Evolutionary conservation across 2,797 vertebrate genomes (phyloP), one percentile per base, ranked within the genome.

Genomic region (Gobionotothen gibberifrons): DNA sequence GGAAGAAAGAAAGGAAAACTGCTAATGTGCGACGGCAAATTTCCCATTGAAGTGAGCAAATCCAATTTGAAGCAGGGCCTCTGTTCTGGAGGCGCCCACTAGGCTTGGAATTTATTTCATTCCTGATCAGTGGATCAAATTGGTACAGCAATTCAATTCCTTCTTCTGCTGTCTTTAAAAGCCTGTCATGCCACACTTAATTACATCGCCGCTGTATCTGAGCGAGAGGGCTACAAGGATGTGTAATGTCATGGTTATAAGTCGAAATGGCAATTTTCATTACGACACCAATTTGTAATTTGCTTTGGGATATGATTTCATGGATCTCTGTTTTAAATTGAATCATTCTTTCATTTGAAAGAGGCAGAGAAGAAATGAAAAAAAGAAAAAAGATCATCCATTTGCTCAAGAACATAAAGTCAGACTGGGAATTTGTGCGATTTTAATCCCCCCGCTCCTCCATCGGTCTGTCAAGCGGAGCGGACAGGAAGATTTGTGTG

Each of bases 121-220:
- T 90, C 89, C 86, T 91, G 91, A 95, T 95, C 93, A 91, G 85
- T 91, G 93, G 92, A 94, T 95, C 91, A 91, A 92, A 94, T 94
- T 93, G 92, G 90, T 91, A 89, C 88, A 92, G 93, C 88, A 84
- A 91, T 94, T 93, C 92, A 89, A 89, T 92, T 92, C 72, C 79
- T 89, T 76, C 83, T 81, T 66, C 47, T 75, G 83, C 78, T 88
- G 87, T 85, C 85, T 89, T 89, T 88, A 88, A 91, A 88, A 85
- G 85, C 81, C 78, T 85, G 87, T 89, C 86, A 85, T 78, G 89
- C 83, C 74, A 83, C 78, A 88, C 85, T 91, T 94, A 94, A 95
- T 93, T 92, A 92, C 89, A 80, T 80, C 69, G 72, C 78, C 56
- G 81, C 90, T 78, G 85, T 87, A 89, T 93, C 90, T 85, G 89